These are phyloP conservation scores for Pseudococcus longispinus DNA, from an alignment of 2,888 invertebrate species.

Conservation along the genomic window DNA sequence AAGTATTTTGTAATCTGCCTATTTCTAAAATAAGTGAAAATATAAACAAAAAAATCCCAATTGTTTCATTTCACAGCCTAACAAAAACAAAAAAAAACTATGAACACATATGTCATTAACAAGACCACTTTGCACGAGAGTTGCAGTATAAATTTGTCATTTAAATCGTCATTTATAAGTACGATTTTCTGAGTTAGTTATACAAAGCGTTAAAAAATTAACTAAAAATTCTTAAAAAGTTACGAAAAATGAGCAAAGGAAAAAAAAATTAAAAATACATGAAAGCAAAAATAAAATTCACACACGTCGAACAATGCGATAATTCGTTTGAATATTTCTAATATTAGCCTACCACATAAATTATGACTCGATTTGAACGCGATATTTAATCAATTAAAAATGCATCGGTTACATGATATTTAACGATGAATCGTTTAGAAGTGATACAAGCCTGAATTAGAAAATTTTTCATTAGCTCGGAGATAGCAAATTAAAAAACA, in stretches of 20 bases:
- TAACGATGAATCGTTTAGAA: background rate
- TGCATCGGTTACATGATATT: background rate
- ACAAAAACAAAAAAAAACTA: background rate
- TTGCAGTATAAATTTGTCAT: background rate
- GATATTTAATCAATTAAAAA: constrained; percentile 12
- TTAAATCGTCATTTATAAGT: background rate
- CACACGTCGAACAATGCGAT: background rate
- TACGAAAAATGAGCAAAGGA: background rate
- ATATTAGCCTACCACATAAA: background rate
- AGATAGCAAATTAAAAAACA: too few relatives aligned
- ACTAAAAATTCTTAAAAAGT: background rate
- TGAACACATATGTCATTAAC: background rate
- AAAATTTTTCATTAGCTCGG: too few relatives aligned
- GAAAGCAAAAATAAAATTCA: background rate
- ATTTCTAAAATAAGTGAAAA: background rate
- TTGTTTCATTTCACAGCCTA: constrained; percentile 4
- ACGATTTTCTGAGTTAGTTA: background rate
- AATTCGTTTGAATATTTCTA: background rate
- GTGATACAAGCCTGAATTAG: too few relatives aligned
- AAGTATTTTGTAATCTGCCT: background rate
- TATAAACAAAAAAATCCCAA: background rate
- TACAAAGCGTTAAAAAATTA: background rate
- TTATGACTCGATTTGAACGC: background rate
- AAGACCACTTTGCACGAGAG: background rate
- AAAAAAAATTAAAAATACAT: background rate